Evolutionary conservation across 2,888 invertebrate genomes (phyloP).

Genomic region (Tortricodes alternella): DNA sequence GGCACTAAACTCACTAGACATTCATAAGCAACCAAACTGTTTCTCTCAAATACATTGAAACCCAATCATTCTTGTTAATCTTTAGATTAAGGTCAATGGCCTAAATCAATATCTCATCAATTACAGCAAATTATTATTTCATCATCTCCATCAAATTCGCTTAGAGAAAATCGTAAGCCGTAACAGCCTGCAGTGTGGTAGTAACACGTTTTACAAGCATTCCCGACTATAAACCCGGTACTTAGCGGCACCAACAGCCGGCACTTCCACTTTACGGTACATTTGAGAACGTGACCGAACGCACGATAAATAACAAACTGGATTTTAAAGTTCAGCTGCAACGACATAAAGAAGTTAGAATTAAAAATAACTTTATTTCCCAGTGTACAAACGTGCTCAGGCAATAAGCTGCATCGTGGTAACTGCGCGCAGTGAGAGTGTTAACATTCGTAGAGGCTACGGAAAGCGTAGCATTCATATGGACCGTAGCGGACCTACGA

Average conservation of each 20-base stretch:
- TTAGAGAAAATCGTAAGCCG: constrained; percentile 8
- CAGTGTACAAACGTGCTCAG: background rate
- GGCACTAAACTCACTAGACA: too few species aligned
- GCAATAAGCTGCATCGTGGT: background rate
- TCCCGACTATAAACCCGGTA: constrained; percentile 16
- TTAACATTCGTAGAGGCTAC: constrained; percentile 5
- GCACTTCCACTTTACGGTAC: constrained; percentile 25
- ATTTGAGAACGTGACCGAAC: constrained; percentile 15
- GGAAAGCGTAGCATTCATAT: background rate
- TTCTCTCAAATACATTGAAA: too few species aligned
- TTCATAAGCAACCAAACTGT: too few species aligned
- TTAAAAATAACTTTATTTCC: background rate
- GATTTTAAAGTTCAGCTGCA: background rate
- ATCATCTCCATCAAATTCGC: background rate
- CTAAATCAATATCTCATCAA: too few species aligned
- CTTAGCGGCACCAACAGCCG: constrained; percentile 22
- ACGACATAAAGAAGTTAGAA: background rate
- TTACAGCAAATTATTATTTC: background rate
- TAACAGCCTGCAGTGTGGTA: background rate
- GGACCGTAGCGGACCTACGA: constrained; percentile 3
- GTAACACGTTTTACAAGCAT: constrained; percentile 26
- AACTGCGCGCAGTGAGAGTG: background rate
- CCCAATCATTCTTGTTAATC: too few species aligned
- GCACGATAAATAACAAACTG: constrained; percentile 18
- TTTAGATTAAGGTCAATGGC: too few species aligned